Percentiles rank a stretch among this genome's conserved stretches.
Conservation (phyloP, 2,797 vertebrate genomes). For the Fratercula arctica region DNA sequence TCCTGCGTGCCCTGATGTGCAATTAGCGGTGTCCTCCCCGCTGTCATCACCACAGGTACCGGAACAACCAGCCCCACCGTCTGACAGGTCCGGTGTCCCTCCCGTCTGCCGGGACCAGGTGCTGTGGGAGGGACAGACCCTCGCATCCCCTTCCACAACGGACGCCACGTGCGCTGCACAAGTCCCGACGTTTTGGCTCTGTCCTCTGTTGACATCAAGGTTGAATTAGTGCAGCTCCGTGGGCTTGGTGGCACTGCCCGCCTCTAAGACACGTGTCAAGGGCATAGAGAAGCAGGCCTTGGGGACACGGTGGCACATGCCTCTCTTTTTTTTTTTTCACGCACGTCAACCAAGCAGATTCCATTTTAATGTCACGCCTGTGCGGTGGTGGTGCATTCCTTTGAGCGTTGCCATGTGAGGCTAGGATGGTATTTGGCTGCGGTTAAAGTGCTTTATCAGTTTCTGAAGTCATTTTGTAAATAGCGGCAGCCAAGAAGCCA, state of each 20-base stretch:
- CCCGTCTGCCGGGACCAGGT: background rate
- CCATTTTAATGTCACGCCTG: conserved; percentile 37
- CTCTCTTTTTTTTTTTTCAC: background rate
- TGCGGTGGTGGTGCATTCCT: conserved; percentile 28
- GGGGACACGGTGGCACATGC: conserved; percentile 15
- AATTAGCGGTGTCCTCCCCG: background rate
- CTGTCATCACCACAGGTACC: background rate
- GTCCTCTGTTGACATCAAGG: background rate
- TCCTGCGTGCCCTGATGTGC: background rate
- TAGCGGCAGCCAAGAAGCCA: background rate
- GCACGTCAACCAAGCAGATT: background rate
- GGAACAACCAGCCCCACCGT: background rate
- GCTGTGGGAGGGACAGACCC: background rate
- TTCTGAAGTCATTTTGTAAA: conserved; percentile 42
- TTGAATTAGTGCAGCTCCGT: background rate
- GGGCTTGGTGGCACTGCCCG: background rate
- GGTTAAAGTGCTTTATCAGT: conserved; percentile 18
- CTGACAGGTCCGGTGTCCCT: background rate
- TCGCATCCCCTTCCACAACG: background rate
- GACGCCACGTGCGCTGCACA: background rate
- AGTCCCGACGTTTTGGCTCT: background rate
- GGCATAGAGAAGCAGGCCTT: background rate
- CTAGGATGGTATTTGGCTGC: conserved; percentile 8
- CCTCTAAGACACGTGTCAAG: conserved; percentile 11
- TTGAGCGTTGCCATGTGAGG: conserved; percentile 25